A percentile compares a stretch with the other conserved stretches of the same genome.
These are phyloP conservation scores for Chromis chromis DNA, from an alignment of 2,797 vertebrate species.

Conservation along the genomic window DNA sequence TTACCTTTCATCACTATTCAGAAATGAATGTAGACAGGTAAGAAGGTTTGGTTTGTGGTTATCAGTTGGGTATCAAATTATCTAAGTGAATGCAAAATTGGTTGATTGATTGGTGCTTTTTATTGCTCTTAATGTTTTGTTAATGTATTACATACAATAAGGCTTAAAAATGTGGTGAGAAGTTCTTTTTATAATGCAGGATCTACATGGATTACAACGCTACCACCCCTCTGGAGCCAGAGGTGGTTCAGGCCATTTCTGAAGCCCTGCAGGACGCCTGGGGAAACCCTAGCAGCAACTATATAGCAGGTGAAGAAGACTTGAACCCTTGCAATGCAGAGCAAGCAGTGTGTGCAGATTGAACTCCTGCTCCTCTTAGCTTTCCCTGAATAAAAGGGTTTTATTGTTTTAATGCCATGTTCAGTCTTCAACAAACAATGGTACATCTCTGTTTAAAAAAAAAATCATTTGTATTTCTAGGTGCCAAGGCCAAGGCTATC, in stretches of 20 bases:
- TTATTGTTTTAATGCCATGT: too few species aligned
- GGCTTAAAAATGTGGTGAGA: neutral
- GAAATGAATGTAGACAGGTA: constrained; percentile 68
- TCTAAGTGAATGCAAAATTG: neutral
- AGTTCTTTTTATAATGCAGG: constrained; percentile 48
- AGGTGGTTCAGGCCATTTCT: constrained; percentile 84
- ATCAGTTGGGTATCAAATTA: neutral
- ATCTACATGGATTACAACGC: constrained; percentile 96
- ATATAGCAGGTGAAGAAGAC: constrained; percentile 85
- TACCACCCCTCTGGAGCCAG: constrained; percentile 90
- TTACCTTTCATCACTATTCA: constrained; percentile 30
- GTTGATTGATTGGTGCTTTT: neutral
- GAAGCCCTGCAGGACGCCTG: constrained; percentile 91
- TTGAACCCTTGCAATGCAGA: neutral
- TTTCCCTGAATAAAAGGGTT: neutral
- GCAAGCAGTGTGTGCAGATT: neutral
- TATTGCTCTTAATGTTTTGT: neutral
- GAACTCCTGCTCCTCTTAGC: neutral
- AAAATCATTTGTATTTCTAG: constrained; percentile 66
- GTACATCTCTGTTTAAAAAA: too few species aligned
- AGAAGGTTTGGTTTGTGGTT: constrained; percentile 1
- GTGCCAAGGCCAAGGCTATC: constrained; percentile 88
- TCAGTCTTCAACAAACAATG: too few species aligned
- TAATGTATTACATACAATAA: neutral
- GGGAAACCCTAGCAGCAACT: constrained; percentile 96